phyloP scores from a whole-genome alignment of 1,140 invertebrate species.

The Magallana ariakensis region DNA sequence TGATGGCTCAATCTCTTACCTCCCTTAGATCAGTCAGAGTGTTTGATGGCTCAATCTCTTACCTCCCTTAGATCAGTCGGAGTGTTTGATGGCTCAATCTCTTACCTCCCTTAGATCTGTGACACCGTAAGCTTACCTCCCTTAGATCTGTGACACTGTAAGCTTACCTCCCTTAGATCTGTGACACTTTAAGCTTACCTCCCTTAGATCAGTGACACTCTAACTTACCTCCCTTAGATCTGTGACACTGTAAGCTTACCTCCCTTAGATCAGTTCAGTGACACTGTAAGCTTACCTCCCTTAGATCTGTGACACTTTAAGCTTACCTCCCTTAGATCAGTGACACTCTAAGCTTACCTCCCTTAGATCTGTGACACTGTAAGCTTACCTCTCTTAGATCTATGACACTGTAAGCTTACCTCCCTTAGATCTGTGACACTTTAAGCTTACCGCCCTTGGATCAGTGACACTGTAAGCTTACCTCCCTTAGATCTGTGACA shows the following conservation, averaged over 20 bases:
- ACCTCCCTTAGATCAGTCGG: not conserved
- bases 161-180: conserved; percentile 61
- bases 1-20: not conserved
- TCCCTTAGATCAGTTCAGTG: no score
- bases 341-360: no score
- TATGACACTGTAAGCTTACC: not conserved
- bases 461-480: not conserved
- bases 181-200: not conserved
- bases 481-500: not conserved
- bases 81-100: not conserved
- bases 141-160: conserved; percentile 82
- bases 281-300: conserved; percentile 59
- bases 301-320: conserved; percentile 82
- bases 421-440: not conserved
- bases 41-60: no score
- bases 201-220: no score
- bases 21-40: no score
- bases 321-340: conserved; percentile 58
- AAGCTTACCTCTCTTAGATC: no score
- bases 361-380: no score
- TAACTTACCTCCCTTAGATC: no score
- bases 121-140: conserved; percentile 59
- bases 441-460: not conserved
- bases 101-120: no score
- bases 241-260: not conserved